Conservation (phyloP, 2,888 invertebrate genomes). For the Drosophila bunnanda region DNA sequence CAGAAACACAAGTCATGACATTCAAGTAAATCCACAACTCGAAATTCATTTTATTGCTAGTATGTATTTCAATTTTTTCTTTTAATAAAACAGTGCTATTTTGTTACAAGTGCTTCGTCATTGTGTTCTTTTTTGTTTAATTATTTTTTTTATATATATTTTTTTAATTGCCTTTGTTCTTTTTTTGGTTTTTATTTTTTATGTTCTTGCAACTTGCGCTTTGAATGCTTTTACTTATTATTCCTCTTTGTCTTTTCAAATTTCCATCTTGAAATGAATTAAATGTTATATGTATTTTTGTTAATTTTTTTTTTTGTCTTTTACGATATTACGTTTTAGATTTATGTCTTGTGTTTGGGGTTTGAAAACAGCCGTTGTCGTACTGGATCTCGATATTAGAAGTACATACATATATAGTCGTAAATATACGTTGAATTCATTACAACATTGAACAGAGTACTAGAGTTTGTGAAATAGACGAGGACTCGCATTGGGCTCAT, state of each 20-base stretch:
- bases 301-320: conserved; percentile 26
- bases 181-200: conserved; percentile 34
- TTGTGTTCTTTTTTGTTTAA: conserved; percentile 51
- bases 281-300: conserved; percentile 8
- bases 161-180: conserved; percentile 29
- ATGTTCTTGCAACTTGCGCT: conserved; percentile 38
- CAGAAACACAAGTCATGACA: background rate
- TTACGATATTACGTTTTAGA: conserved; percentile 55
- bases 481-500: conserved; percentile 26
- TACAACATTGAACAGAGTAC: conserved; percentile 76
- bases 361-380: conserved; percentile 61
- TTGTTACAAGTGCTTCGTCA: conserved; percentile 78
- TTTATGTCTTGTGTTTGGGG: conserved; percentile 43
- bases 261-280: conserved; percentile 36
- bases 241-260: conserved; percentile 53
- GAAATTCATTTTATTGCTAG: conserved; percentile 61
- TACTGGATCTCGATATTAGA: conserved; percentile 48
- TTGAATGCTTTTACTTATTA: conserved; percentile 34
- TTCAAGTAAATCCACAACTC: conserved; percentile 46
- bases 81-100: conserved; percentile 80
- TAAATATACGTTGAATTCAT: conserved; percentile 59
- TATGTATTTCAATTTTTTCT: conserved; percentile 70
- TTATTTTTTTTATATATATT: conserved; percentile 39
- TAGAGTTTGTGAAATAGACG: conserved; percentile 46
- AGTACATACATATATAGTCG: conserved; percentile 51